Base-by-base conservation (phyloP, 2,888 invertebrate species). In the Criorhina ranunculi region DNA sequence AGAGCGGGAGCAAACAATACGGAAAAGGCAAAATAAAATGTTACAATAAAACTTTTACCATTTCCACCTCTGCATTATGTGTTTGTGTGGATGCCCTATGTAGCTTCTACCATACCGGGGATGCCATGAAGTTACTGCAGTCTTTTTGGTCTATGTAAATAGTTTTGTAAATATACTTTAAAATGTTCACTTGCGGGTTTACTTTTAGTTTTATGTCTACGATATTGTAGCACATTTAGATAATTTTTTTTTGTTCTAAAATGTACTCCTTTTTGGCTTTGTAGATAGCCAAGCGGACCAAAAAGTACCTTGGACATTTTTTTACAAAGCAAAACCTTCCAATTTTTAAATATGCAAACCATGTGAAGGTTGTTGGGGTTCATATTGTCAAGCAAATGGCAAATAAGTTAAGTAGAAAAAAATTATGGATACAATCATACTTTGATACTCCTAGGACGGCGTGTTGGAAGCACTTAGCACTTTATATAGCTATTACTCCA, bases 61-160 rank as follows among this genome's bases (percentile, higher is more conserved):
- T 76, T 80, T 80, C 80, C 85, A 85, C 85, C 85, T 85, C 80
- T 80, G 75, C 70, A 80, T 76, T 80, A 66, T 76, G 42, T 57
- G 60, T 55, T 55, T 62, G 75, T 75, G 85, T 70, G 51, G 64
- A 70, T 60, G 33, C 31, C 8, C 4, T 64, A 57, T 49, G 51
- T 70, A 64, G 85, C 78, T 67, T 55, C 31, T 8, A 29, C 75
- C 80, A 55, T 35, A 76, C 75, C 40, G 66, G 66, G 75, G 64
- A 75, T 79, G 40, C 76, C 53, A 85, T 70, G 85, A 75, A 85
- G 69, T 80, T 67, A 80, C 85, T 85, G 80, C 85, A 85, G 85
- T 80, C 75, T 75, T 85, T 79, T 80, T 46, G 64, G 69, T 70
- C 75, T 70, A 60, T 69, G 69, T 80, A 80, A 75, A 51, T 76